Conservation (phyloP, 2,888 invertebrate genomes). For the Spicauda simplicius region DNA sequence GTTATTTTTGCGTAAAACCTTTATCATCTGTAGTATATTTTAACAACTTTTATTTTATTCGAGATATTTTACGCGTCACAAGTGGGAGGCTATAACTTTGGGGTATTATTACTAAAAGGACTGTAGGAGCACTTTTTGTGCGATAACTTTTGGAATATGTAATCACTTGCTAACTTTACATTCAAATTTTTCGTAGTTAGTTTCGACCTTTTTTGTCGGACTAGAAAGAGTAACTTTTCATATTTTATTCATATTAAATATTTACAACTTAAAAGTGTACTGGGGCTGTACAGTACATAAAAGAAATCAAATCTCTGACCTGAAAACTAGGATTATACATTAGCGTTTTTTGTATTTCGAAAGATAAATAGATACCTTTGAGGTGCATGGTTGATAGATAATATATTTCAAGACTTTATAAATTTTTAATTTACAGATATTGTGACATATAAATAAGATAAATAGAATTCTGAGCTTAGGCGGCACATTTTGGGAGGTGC, state of each 20-base stretch:
- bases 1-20: background rate
- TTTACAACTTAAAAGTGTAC: background rate
- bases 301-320: background rate
- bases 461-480: too few species aligned
- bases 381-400: too few species aligned
- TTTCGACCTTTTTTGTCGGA: background rate
- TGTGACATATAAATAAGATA: too few species aligned
- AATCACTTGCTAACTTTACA: constrained; percentile 33
- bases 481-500: too few species aligned
- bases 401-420: too few species aligned
- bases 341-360: too few species aligned
- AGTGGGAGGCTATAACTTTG: constrained; percentile 16
- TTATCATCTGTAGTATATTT: background rate
- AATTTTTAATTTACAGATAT: too few species aligned
- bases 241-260: background rate
- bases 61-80: constrained; percentile 16
- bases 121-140: constrained; percentile 22
- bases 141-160: constrained; percentile 34
- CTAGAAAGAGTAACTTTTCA: too few species aligned
- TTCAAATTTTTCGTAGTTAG: constrained; percentile 24
- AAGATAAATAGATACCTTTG: too few species aligned
- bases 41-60: constrained; percentile 11
- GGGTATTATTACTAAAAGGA: constrained; percentile 31
- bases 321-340: background rate
- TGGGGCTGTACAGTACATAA: background rate